Evolutionary conservation across 2,888 invertebrate species (phyloP), one percentile per base, ranked within the genome.

Genomic region (Notocelia uddmanniana): DNA sequence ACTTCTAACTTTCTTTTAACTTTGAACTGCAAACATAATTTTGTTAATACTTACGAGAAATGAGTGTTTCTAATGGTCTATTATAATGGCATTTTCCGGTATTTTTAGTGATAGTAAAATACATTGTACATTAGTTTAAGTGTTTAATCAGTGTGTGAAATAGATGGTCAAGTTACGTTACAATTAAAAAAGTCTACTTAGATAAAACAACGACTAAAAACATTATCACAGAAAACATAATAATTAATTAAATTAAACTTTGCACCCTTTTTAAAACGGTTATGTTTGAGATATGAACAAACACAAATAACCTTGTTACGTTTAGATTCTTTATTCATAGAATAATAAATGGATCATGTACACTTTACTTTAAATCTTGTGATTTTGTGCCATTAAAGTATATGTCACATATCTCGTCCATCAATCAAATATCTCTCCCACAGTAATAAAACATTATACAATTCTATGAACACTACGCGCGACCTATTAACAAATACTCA

Each of bases 51-150:
- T 58, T 83, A 83, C 79, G 75, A 81, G 85, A 87, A 84, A 84
- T 83, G 82, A 58, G 9, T 85, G 74, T 70, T 67, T 78, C 74
- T 78, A 80, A 80, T 82, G 82, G 81, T 82, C 80, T 82, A 83
- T 83, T 81, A 77, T 78, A 11, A 76, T 80, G 76, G 77, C 80
- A 79, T 79, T 82, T 81, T 78, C 78, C 75, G 69, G 57, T 69
- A 60, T 76, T 74, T 75, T 76, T 73, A 71, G 70, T 69, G 71
- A 74, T 55, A 67, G 69, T 68, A 73, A 78, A 77, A 78, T 78
- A 84, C 82, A 82, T 85, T 86, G 86, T 87, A 80, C 81, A 81
- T 74, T 71, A 71, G 74, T 76, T 76, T 52, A 58, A 48, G 21
- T 21, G 21, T 69, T 26, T 59, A 69, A 59, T 73, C 58, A 15